phyloP scores from a whole-genome alignment of 2,113 vertebrate species.

The Aegithalos caudatus region DNA sequence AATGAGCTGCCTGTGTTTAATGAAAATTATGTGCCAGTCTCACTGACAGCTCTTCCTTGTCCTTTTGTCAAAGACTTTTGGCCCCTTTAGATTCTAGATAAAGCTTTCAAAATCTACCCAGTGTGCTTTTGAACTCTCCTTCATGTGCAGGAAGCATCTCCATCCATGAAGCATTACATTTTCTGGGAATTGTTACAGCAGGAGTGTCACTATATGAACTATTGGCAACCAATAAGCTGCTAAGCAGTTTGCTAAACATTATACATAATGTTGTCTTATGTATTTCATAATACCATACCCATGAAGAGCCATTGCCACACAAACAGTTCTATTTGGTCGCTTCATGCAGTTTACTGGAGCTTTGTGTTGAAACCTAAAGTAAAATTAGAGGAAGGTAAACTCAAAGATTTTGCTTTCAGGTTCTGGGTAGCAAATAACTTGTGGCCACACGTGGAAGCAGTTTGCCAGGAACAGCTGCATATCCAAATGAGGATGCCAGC shows the following conservation, averaged over 20 bases:
- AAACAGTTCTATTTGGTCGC: background rate
- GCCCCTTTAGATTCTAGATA: background rate
- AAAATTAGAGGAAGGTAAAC: background rate
- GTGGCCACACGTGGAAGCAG: accelerated
- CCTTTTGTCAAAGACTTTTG: background rate
- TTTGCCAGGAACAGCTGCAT: background rate
- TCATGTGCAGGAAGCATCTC: background rate
- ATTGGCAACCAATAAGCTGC: background rate
- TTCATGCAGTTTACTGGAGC: background rate
- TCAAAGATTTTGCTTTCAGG: background rate
- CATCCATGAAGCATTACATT: background rate
- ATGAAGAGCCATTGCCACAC: background rate
- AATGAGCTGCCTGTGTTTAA: background rate
- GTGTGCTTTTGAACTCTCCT: background rate
- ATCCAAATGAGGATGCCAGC: background rate
- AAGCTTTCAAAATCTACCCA: background rate
- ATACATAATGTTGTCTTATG: background rate
- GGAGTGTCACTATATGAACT: background rate
- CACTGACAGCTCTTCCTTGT: background rate
- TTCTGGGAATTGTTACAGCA: background rate
- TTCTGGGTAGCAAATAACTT: background rate
- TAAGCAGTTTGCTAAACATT: background rate
- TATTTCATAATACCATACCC: no score
- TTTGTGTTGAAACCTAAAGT: background rate
- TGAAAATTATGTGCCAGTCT: background rate